Evolutionary conservation across 2,888 invertebrate species (phyloP), one percentile per base, ranked within the genome.

Genomic region (Meghimatium bilineatum): DNA sequence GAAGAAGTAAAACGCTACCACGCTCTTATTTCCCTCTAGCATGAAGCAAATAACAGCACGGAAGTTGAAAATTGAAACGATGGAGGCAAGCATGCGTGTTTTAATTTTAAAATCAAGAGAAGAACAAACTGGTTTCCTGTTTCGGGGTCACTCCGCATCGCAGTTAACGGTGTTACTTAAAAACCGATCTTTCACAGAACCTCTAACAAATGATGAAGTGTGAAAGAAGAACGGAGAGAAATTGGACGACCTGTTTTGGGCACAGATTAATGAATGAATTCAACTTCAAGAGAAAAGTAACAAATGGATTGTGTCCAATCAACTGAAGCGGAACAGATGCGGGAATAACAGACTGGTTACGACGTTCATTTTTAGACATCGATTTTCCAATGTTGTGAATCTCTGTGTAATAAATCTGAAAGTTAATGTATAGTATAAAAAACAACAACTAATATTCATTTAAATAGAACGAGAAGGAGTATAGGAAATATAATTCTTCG

Each of bases 91-190:
- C 71, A 71, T 71, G 71, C 71, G 36, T 56, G n/a, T n/a, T n/a
- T 38, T 71, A 71, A 71, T 71, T 71, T 38, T 71, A 26, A 38
- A 36, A 38, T 8, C 20, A 17, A n/a, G 38, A n/a, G 38, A 34
- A 72, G 44, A 72, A 72, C 72, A 72, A 44, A 72, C 29, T 72
- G 44, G 72, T 29, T 44, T 72, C 72, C 72, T 23, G 72, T 29
- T 38, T n/a, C 44, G 14, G 44, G 8, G 23, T 72, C 49, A 72
- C 26, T 72, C 72, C 10, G 29, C n/a, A n/a, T 14, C n/a, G 8
- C n/a, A 26, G 44, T 72, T 72, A 72, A 72, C 44, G 72, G 44
- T 72, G 72, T 72, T 72, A 72, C 44, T 72, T 72, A 72, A 72
- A 72, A 72, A 72, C 72, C 72, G n/a, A 72, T 72, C 29, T 72